A percentile compares a stretch with the other conserved stretches of the same genome.
Evolutionary conservation across 2,113 vertebrate genomes (phyloP).

Genomic region (Regulus satrapa): DNA sequence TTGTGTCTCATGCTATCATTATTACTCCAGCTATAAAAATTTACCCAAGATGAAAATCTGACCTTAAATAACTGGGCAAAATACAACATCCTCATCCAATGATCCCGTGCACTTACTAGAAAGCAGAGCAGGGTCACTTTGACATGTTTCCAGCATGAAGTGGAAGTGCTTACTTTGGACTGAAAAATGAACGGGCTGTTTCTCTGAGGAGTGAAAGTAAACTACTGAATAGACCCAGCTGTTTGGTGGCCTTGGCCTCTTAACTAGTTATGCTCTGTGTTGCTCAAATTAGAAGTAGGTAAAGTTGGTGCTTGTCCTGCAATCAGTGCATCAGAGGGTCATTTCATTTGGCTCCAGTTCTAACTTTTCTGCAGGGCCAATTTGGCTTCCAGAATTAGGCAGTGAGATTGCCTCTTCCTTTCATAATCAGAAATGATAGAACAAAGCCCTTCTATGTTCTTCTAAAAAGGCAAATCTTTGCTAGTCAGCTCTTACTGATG

Average conservation of each 20-base stretch:
- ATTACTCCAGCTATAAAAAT: neutral
- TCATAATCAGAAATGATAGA: neutral
- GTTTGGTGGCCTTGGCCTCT: neutral
- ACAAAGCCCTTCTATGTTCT: constrained; percentile 2
- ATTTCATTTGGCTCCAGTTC: neutral
- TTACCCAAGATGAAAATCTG: neutral
- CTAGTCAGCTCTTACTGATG: neutral
- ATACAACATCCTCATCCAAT: neutral
- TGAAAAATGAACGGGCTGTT: neutral
- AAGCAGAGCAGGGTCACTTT: neutral
- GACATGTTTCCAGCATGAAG: neutral
- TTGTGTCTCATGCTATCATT: neutral
- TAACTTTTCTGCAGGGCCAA: neutral
- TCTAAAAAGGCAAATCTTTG: neutral
- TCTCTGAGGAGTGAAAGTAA: neutral
- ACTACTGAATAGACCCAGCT: neutral
- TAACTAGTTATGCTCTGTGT: neutral
- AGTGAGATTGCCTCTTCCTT: neutral
- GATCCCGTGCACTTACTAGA: neutral
- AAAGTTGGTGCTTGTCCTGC: neutral
- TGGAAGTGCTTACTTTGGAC: neutral
- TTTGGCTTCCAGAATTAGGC: neutral
- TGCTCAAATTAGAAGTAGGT: neutral
- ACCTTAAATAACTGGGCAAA: neutral
- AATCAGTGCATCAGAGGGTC: neutral